phyloP scores from a whole-genome alignment of 2,113 vertebrate species.

The Ifrita kowaldi region DNA sequence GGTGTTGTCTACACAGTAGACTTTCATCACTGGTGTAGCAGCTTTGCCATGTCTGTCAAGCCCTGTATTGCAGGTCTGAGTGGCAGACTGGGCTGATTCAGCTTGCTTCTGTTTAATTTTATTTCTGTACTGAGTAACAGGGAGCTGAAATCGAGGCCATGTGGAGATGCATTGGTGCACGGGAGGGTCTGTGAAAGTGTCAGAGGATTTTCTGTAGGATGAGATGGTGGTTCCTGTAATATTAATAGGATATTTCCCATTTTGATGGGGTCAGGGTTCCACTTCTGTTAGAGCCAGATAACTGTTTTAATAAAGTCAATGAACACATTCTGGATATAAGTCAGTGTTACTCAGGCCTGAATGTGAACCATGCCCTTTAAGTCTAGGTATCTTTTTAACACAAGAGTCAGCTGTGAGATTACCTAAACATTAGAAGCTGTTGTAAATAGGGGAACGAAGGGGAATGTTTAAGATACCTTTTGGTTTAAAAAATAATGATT shows the following conservation, averaged over 20 bases:
- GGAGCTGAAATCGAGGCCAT: background rate
- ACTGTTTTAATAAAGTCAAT: background rate
- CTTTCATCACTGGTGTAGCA: background rate
- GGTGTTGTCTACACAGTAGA: background rate
- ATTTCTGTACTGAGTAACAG: background rate
- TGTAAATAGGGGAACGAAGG: background rate
- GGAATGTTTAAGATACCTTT: background rate
- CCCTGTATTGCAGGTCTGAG: background rate
- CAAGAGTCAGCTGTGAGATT: background rate
- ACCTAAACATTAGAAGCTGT: background rate
- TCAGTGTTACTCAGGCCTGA: background rate
- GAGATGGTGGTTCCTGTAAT: background rate
- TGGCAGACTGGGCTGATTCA: background rate
- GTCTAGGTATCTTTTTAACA: background rate
- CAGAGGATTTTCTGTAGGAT: background rate
- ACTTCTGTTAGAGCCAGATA: background rate
- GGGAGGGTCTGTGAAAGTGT: background rate
- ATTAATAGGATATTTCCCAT: background rate
- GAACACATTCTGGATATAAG: background rate
- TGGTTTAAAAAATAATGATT: background rate
- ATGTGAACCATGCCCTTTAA: background rate
- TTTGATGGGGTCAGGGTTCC: background rate
- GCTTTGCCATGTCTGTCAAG: background rate
- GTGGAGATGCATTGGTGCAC: background rate
- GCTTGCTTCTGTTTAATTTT: background rate